Percentiles rank a stretch among this genome's conserved stretches.
These are phyloP conservation scores for Rhinolophus ferrumequinum DNA, from an alignment of 2,113 vertebrate species.

Conservation along the genomic window DNA sequence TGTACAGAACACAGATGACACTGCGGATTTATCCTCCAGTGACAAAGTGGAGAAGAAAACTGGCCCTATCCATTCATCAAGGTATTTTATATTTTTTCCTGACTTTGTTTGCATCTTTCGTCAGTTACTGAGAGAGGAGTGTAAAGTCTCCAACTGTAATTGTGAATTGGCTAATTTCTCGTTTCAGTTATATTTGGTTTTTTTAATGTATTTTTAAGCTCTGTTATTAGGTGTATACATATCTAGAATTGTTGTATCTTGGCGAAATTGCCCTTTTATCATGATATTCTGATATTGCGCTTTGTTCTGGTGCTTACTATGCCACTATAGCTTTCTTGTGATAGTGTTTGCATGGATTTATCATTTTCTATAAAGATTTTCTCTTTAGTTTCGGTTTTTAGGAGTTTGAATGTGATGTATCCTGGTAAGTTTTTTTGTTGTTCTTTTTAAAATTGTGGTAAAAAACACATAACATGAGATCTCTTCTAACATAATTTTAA, in stretches of 20 bases:
- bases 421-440: not conserved
- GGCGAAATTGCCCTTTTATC: not conserved
- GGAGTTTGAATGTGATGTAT: not conserved
- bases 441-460: not conserved
- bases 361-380: not conserved
- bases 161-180: not conserved
- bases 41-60: constrained; percentile 44
- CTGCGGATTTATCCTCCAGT: constrained; percentile 28
- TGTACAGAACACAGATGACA: constrained; percentile 40
- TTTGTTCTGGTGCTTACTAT: constrained; percentile 3
- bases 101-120: constrained; percentile 5
- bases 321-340: not conserved
- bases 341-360: not conserved
- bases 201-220: not conserved
- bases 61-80: constrained; percentile 39
- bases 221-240: not conserved
- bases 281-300: not conserved
- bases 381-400: not conserved
- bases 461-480: not conserved
- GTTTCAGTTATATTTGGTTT: not conserved
- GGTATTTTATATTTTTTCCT: constrained; percentile 76
- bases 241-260: not conserved
- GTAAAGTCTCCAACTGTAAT: not conserved
- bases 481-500: not conserved
- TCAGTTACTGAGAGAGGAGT: not conserved